A percentile compares a stretch with the other conserved stretches of the same genome.
phyloP scores from a whole-genome alignment of 1,140 invertebrate genomes.

The Cydia pomonella region DNA sequence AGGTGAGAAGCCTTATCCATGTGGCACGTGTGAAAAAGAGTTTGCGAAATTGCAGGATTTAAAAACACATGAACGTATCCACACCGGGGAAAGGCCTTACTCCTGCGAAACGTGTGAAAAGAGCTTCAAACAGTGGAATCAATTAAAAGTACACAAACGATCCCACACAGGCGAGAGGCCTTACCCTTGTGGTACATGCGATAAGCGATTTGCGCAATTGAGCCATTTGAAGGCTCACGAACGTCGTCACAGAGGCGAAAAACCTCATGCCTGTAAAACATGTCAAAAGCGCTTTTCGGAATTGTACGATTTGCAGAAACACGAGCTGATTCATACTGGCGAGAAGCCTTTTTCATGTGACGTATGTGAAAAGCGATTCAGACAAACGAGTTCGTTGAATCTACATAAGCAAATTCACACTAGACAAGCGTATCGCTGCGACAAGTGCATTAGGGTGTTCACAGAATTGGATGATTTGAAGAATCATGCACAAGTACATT shows the following conservation, averaged over 20 bases:
- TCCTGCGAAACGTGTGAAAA: background rate
- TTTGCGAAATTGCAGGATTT: background rate
- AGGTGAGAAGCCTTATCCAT: background rate
- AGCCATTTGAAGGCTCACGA: background rate
- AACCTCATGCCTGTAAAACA: background rate
- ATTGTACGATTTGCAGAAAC: background rate
- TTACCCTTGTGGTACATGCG: slow-evolving; percentile 53
- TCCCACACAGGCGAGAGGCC: slow-evolving; percentile 58
- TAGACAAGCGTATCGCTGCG: background rate
- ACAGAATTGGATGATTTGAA: background rate
- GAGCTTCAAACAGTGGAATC: background rate
- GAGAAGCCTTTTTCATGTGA: background rate
- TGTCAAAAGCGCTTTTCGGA: background rate
- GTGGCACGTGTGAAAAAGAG: background rate
- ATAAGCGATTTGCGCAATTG: slow-evolving; percentile 39
- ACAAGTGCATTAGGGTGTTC: background rate
- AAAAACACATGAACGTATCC: background rate
- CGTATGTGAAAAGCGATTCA: background rate
- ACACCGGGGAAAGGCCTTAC: background rate
- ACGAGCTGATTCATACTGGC: background rate
- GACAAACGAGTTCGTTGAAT: background rate
- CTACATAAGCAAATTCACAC: background rate
- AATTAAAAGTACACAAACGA: slow-evolving; percentile 16
- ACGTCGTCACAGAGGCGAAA: background rate
- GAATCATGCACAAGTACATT: background rate